Percentiles rank a stretch among this genome's conserved stretches.
Conservation (phyloP, 2,797 vertebrate species). For the Premnoplex brunnescens region DNA sequence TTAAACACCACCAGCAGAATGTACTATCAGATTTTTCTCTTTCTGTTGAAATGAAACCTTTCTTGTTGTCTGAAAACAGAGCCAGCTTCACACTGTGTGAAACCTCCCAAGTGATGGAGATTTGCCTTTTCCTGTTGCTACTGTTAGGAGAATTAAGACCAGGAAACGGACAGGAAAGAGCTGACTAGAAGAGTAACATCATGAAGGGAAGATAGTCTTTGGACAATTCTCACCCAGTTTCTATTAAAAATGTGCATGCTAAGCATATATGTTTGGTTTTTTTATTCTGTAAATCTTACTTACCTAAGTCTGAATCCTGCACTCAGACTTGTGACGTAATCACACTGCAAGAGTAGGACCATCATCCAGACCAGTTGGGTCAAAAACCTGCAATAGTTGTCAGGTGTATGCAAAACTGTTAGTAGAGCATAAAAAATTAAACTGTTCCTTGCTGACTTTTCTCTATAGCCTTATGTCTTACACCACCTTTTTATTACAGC, state of each 20-base stretch:
- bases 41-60: neutral
- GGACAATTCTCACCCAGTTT: accelerated
- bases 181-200: neutral
- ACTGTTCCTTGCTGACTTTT: neutral
- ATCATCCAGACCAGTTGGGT: neutral
- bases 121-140: neutral
- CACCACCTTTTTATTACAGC: neutral
- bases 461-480: neutral
- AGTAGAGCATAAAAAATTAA: neutral
- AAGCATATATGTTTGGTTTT: neutral
- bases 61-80: neutral
- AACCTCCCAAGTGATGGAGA: neutral
- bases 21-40: neutral
- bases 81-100: neutral
- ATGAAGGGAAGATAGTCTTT: neutral
- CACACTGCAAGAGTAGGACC: neutral
- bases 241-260: neutral
- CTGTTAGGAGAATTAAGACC: neutral
- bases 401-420: neutral
- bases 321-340: neutral
- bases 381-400: neutral
- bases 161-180: neutral
- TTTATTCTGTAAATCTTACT: neutral
- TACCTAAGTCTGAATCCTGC: neutral
- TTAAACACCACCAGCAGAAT: neutral